phyloP scores from a whole-genome alignment of 2,888 invertebrate genomes.

The Tenthredo livida region DNA sequence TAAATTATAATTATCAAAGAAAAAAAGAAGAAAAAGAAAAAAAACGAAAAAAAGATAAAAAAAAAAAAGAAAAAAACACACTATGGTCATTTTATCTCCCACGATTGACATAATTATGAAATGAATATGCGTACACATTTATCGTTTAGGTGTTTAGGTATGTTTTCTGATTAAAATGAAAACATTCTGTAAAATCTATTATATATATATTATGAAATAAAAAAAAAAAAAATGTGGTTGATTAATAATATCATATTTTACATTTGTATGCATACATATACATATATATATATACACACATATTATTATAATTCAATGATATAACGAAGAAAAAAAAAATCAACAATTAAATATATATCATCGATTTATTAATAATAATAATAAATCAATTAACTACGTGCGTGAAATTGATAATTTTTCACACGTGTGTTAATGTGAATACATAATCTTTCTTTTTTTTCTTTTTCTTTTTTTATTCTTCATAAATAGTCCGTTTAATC shows the following conservation, averaged over 20 bases:
- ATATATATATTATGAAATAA: conserved; percentile 63
- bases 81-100: conserved; percentile 33
- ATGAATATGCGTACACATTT: conserved; percentile 69
- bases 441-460: too few relatives aligned
- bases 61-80: neutral
- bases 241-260: conserved; percentile 62
- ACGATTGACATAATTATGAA: conserved; percentile 62
- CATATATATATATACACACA: neutral
- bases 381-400: too few relatives aligned
- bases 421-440: too few relatives aligned
- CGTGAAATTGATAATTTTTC: too few relatives aligned
- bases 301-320: neutral
- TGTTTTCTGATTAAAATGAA: conserved; percentile 65
- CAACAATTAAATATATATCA: neutral
- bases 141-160: conserved; percentile 69
- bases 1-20: conserved; percentile 70
- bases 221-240: conserved; percentile 70
- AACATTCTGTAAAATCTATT: conserved; percentile 71
- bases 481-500: neutral
- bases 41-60: neutral
- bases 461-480: too few relatives aligned
- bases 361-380: too few relatives aligned
- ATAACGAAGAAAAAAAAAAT: too few relatives aligned
- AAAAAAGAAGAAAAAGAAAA: neutral
- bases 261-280: neutral